A percentile compares a stretch with the other conserved stretches of the same genome.
Conservation (phyloP, 2,888 invertebrate species). For the Alloscopus bannaensis region DNA sequence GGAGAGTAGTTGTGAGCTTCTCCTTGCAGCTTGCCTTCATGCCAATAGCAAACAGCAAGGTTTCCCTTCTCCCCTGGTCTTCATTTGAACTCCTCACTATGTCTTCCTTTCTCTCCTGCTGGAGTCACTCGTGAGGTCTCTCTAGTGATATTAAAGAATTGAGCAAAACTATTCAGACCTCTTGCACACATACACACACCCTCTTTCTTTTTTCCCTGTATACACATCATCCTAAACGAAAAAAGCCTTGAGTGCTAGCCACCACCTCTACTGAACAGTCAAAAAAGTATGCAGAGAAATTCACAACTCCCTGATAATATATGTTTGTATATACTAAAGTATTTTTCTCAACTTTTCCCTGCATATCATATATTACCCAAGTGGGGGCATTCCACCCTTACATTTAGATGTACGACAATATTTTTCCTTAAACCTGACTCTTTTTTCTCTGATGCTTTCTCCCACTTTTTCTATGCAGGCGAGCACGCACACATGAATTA, state of each 20-base stretch:
- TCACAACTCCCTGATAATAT: neutral
- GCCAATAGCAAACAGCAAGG: neutral
- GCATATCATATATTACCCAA: neutral
- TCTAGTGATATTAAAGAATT: conserved; percentile 16
- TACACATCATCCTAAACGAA: too few species aligned
- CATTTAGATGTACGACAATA: neutral
- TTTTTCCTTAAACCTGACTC: conserved; percentile 13
- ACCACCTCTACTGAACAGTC: neutral
- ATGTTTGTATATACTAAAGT: neutral
- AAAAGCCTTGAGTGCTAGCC: too few species aligned
- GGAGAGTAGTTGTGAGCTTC: conserved; percentile 47
- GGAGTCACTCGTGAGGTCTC: conserved; percentile 2
- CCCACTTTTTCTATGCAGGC: conserved; percentile 10
- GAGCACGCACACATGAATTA: neutral
- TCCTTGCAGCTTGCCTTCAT: conserved; percentile 23
- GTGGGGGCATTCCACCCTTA: conserved; percentile 56
- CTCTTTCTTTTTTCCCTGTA: neutral
- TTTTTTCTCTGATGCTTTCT: neutral
- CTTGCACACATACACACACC: conserved; percentile 3
- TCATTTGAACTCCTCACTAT: too few species aligned
- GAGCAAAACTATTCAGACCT: neutral
- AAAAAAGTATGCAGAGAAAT: conserved; percentile 15
- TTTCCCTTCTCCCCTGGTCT: conserved; percentile 21
- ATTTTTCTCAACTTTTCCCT: neutral
- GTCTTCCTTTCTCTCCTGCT: neutral